Conservation (phyloP, 2,797 vertebrate genomes). For the Hafferia zeledoni region DNA sequence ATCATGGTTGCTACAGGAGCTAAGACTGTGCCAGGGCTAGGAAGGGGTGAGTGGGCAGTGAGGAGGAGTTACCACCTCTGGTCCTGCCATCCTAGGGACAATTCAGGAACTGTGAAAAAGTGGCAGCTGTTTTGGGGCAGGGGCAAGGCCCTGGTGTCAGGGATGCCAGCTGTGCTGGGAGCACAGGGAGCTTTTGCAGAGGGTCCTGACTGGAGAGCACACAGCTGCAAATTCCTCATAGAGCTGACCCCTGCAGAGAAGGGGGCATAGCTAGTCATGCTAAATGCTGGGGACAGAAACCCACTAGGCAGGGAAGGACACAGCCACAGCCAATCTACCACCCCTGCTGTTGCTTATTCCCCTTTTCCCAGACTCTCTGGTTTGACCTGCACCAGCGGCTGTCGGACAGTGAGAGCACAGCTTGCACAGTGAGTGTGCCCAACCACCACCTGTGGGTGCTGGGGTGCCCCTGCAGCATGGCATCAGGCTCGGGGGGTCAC, state of each 20-base stretch:
- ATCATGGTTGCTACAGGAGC: background rate
- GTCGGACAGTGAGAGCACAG: slow-evolving; percentile 88
- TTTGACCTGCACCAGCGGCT: slow-evolving; percentile 97
- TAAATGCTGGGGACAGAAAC: background rate
- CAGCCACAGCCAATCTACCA: background rate
- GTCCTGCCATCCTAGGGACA: background rate
- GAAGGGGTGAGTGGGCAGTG: rapidly evolving
- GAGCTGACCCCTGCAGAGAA: background rate
- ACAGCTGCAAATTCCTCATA: rapidly evolving
- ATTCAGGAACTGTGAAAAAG: no score
- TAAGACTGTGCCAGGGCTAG: background rate
- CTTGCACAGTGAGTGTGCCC: slow-evolving; percentile 85
- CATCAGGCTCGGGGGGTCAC: rapidly evolving
- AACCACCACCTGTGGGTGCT: rapidly evolving
- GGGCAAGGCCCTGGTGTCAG: rapidly evolving
- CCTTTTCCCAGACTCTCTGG: slow-evolving; percentile 85
- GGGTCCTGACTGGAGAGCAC: rapidly evolving
- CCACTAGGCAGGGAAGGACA: background rate
- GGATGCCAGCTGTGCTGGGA: background rate
- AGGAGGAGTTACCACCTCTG: no score
- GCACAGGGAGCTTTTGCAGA: background rate
- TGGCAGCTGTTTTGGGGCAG: background rate
- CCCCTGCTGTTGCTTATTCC: rapidly evolving
- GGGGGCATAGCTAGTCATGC: background rate
- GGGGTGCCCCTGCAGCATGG: background rate